Base-by-base conservation (phyloP, 2,113 vertebrate genomes). In the Hydrochoerus hydrochaeris region DNA sequence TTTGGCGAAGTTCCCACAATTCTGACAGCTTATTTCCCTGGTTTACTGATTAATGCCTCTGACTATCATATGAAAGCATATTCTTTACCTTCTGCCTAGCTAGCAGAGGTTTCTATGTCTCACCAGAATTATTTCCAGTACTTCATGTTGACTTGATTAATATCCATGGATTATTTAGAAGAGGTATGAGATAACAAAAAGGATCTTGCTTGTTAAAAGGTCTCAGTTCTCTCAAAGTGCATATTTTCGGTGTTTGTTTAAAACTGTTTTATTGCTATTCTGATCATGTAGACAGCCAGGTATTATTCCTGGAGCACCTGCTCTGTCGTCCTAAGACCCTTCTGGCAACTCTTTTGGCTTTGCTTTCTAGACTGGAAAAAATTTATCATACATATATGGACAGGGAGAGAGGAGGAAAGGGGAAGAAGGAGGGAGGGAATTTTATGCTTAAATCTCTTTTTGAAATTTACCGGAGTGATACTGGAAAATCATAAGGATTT, bases 61-160 rank as follows among this genome's bases (percentile, higher is more conserved):
- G 30, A 69, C 26, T 32, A 49, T 60, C 80, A n/a, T 24, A 19
- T 11, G 41, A 63, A 57, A 90, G 69, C 19, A 38, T 71, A 38
- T 30, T 69, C 62, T 73, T 73, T 32, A 80, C 11, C 83, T 57
- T 84, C 65, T 86, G 86, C 60, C 62, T 78, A 20, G 24, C 6
- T 60, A 32, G 90, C 32, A 93, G 75, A 80, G 60, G 58, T 80
- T 11, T 92, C 35, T 82, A 1, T 35, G 58, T 88, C 54, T 90
- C 46, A 60, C 12, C 28, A 89, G 67, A 87, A 94, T 84, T 89
- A 86, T 84, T 91, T 94, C 84, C 54, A 84, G 69, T 62, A 46
- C 57, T 95, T 46, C 69, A 88, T 63, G 24, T 13, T 86, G 46
- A 84, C 41, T 71, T 90, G 38, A 95, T 62, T 87, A 85, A 83